Evolutionary conservation across 2,113 vertebrate species (phyloP), one percentile per base, ranked within the genome.

Genomic region (Colossoma macropomum): DNA sequence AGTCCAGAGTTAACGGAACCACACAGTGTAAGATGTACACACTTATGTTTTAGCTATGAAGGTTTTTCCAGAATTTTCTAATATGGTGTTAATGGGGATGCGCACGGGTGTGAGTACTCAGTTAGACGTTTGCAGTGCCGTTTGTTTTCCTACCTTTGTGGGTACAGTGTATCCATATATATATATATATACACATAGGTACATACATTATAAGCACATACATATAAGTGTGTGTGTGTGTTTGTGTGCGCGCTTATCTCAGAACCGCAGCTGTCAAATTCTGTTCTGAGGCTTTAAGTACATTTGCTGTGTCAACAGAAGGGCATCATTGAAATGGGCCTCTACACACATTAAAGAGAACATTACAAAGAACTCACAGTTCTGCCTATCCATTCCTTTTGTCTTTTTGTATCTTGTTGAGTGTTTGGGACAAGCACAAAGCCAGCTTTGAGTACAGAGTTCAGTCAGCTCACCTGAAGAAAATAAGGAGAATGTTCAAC

Each of bases 1-100:
- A 96, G 86, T 86, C 88, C 69, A 90, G 86, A 66, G 85, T 86
- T 16, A 87, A 87, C 9, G 84, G 76, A 13, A 71, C 81, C 70
- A 48, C 84, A 50, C 78, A 75, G 41, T 73, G 93, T 93, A 83
- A 92, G 92, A 88, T 2, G 32, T 4, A 17, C 50, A 3, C 50
- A 52, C 16, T 1, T 52, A 19, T 52, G 50, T 30, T 45, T 9
- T 45, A 45, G 5, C 41, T 45, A 11, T 9, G 41, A 45, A 5
- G 41, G 4, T 45, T 45, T 9, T 45, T 9, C 41, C 41, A 9
- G 41, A 45, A 45, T 45, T 5, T 45, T 1, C 9, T 5, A 1
- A 8, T 11, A 45, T 45, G 41, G 41, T 45, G 10, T 45, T 45
- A 45, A 9, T 11, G 34, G 7, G 10, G 41, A 11, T 11, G 41